These are phyloP conservation scores for Eumeta japonica DNA, from an alignment of 1,140 invertebrate genomes.

Conservation along the genomic window DNA sequence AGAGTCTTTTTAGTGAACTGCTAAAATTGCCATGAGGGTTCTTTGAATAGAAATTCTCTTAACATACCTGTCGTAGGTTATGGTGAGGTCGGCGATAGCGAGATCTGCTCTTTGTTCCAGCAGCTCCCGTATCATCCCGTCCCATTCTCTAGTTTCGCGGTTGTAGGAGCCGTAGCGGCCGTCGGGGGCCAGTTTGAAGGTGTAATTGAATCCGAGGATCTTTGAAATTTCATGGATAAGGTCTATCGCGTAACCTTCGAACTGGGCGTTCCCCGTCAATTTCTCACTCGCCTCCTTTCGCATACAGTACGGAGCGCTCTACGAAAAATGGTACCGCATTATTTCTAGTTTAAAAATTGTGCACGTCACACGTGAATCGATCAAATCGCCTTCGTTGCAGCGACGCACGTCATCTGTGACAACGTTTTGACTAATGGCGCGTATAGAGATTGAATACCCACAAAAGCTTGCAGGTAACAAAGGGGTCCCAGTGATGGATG, in stretches of 20 bases:
- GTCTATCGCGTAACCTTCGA: conserved; percentile 86
- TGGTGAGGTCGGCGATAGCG: conserved; percentile 90
- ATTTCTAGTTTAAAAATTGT: no score
- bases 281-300: conserved; percentile 77
- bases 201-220: conserved; percentile 88
- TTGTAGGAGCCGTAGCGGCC: conserved; percentile 79
- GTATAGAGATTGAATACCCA: no score
- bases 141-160: conserved; percentile 81
- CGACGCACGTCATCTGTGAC: no score
- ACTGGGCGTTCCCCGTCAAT: conserved; percentile 81
- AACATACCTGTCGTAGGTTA: conserved; percentile 76
- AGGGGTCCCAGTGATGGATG: no score
- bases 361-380: no score
- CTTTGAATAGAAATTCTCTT: background rate
- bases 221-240: conserved; percentile 85
- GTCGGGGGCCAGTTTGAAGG: conserved; percentile 78
- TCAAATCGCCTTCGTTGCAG: no score
- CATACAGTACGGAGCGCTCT: conserved; percentile 93
- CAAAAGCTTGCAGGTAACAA: no score
- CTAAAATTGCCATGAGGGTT: no score
- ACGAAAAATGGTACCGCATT: no score
- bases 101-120: conserved; percentile 88
- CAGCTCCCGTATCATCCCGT: conserved; percentile 91
- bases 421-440: no score
- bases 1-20: no score